Evolutionary conservation across 1,140 invertebrate species (phyloP), one percentile per base, ranked within the genome.

Genomic region (Lysiphlebus fabarum): DNA sequence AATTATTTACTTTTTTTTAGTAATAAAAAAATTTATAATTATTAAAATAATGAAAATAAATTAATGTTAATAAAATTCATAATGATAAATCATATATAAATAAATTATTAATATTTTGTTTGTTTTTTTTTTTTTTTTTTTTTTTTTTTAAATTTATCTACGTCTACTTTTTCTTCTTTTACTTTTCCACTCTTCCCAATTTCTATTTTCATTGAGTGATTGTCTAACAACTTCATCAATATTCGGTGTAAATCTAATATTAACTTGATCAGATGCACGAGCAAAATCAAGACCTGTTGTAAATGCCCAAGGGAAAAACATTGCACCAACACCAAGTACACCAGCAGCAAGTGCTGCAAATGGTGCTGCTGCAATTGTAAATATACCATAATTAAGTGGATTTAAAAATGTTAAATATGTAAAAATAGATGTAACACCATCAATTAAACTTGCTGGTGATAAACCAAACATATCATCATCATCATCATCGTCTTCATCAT

Each of bases 261-360:
- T 62, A 10, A 60, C 60, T 9, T 62, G 59, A n/a, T 68, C 56
- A 10, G 62, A 55, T 14, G 67, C 34, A 6, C 78, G 61, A 4
- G 66, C 67, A 17, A 77, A 65, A 26, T 70, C 69, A 0, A 79
- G 64, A 1, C 66, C 68, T 7, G 63, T 65, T 0, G 77, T 76
- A 57, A 79, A 69, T 12, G 72, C 66, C 71, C 72, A 80, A 0
- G 78, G 78, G 40, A 78, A 76, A 6, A 77, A 33, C 49, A 78
- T 70, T 0, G 75, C 72, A 0, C 70, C 70, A 0, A 77, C 62
- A 5, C 78, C 77, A 5, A 79, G 50, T 7, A 77, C 36, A 0
- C 76, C 75, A n/a, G 77, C 77, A 0, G 76, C 76, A 10, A 78
- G 67, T 4, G 76, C 76, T 4, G 74, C 73, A 36, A 78, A 78